A percentile compares a stretch with the other conserved stretches of the same genome.
phyloP scores from a whole-genome alignment of 2,797 vertebrate species.

The Cuniculus paca region DNA sequence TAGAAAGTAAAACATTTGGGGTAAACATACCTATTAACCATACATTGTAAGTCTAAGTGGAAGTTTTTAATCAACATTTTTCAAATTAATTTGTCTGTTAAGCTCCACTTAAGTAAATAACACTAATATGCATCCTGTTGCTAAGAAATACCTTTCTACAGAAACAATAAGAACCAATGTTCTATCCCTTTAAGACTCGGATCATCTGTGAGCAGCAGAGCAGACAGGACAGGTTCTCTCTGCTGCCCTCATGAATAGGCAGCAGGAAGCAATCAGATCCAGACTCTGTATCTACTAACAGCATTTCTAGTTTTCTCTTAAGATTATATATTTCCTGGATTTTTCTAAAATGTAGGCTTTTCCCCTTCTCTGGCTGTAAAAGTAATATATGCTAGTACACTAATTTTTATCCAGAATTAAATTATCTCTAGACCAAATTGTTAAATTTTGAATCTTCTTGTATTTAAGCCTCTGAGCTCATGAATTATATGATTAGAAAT shows the following conservation, averaged over 20 bases:
- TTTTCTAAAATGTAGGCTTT: neutral
- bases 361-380: neutral
- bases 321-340: neutral
- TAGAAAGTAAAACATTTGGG: neutral
- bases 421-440: slow-evolving; percentile 35
- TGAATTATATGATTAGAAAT: neutral
- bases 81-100: slow-evolving; percentile 6
- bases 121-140: neutral
- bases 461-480: neutral
- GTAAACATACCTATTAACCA: slow-evolving; percentile 17
- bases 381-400: neutral
- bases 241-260: neutral
- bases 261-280: neutral
- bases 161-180: neutral
- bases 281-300: neutral
- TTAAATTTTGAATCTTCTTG: slow-evolving; percentile 31
- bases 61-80: slow-evolving; percentile 37
- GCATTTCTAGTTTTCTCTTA: neutral
- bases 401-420: slow-evolving; percentile 55
- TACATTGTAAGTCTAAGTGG: slow-evolving; percentile 43
- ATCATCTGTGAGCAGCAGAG: neutral
- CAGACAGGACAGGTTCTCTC: neutral
- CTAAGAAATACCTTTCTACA: neutral
- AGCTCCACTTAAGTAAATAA: neutral
- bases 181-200: neutral